Evolutionary conservation across 1,140 invertebrate genomes (phyloP), one percentile per base, ranked within the genome.

Genomic region (Neelides sp.): DNA sequence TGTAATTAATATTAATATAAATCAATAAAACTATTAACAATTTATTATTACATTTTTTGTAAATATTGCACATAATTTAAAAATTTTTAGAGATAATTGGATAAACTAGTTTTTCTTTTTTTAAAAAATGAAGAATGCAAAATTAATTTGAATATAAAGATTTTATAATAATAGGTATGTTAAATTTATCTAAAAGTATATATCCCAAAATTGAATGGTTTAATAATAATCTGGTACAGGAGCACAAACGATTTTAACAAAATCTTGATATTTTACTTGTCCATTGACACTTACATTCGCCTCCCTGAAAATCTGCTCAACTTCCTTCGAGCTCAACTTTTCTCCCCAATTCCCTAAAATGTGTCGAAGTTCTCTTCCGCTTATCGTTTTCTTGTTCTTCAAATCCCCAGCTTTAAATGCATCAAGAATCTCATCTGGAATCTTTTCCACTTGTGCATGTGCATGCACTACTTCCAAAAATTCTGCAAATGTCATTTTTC

Each of bases 391-490:
- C 54, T 71, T 80, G 45, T 77, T 79, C 12, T 75, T 68, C 1
- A 72, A 69, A 69, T 96, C 91, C 8, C 78, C 81, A 12, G 89
- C 85, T 67, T 75, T 76, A 67, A 97, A 95, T 1, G 90, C 91
- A 52, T 85, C 80, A 17, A 92, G 75, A 50, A 88, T 82, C 75
- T 97, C 91, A 63, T 81, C 80, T 0, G 90, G 85, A 28, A 91
- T 69, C 65, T 91, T 83, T 67, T 97, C 91, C 2, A 80, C 79
- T 64, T 71, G 76, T 64, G 65, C 89, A 66, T 96, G 91, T 54
- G 83, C 75, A 67, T 96, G 88, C 85, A 95, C 89, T 1, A 93
- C 82, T 65, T 95, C 91, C 7, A 97, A 68, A 63, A 97, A 95
- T 63, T 93, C 89, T 1, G 91, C 87, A 70, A 97, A 97, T 2